phyloP scores from a whole-genome alignment of 2,888 invertebrate genomes.

The Antheraea yamamai region DNA sequence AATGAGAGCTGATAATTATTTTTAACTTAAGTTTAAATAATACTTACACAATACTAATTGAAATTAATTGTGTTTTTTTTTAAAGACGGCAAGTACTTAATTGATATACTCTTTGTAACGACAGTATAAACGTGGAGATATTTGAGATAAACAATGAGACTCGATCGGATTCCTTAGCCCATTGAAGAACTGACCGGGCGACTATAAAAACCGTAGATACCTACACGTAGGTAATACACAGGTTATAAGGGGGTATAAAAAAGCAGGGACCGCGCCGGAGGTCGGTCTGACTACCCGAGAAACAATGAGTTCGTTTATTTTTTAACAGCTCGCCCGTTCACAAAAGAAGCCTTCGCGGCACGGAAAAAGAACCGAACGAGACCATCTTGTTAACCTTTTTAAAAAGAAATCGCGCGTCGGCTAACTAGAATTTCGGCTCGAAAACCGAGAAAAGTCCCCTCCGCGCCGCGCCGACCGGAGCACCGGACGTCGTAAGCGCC shows the following conservation, averaged over 20 bases:
- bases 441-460: slow-evolving; percentile 76
- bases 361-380: slow-evolving; percentile 78
- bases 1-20: slow-evolving; percentile 25
- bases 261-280: slow-evolving; percentile 80
- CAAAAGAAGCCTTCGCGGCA: slow-evolving; percentile 78
- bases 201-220: slow-evolving; percentile 81
- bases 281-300: slow-evolving; percentile 81
- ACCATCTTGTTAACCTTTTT: slow-evolving; percentile 81
- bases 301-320: slow-evolving; percentile 82
- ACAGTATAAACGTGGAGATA: slow-evolving; percentile 54
- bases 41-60: slow-evolving; percentile 46
- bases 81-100: slow-evolving; percentile 47
- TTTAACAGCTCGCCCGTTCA: slow-evolving; percentile 82
- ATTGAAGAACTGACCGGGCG: slow-evolving; percentile 80
- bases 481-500: slow-evolving; percentile 73
- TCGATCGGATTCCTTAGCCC: slow-evolving; percentile 81
- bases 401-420: slow-evolving; percentile 78
- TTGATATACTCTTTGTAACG: slow-evolving; percentile 56
- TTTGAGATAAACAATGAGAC: slow-evolving; percentile 71
- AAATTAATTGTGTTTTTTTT: slow-evolving; percentile 45
- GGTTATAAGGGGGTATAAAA: slow-evolving; percentile 81
- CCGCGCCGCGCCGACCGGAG: slow-evolving; percentile 47
- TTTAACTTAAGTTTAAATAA: slow-evolving; percentile 37
- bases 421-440: slow-evolving; percentile 81
- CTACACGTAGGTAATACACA: slow-evolving; percentile 82